phyloP scores from a whole-genome alignment of 2,113 vertebrate genomes.

The Phyllopteryx taeniolatus region DNA sequence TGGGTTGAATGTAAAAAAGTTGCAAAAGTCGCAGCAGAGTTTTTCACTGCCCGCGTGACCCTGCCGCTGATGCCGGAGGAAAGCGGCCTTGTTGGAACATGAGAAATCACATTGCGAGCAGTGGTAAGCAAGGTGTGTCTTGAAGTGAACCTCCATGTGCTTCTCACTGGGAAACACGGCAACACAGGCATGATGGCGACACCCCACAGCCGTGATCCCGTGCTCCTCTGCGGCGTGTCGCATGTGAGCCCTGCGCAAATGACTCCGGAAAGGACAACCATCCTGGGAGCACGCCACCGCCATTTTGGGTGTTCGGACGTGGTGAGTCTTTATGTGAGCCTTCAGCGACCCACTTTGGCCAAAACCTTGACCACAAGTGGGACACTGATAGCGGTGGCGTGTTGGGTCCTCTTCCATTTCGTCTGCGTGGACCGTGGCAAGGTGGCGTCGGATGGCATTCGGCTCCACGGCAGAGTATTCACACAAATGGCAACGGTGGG shows the following conservation, averaged over 20 bases:
- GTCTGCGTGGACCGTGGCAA: constrained; percentile 78
- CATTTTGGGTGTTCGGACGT: constrained; percentile 54
- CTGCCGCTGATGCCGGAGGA: constrained; percentile 86
- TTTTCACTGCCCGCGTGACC: constrained; percentile 83
- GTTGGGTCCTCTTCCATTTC: constrained; percentile 74
- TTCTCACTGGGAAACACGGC: constrained; percentile 75
- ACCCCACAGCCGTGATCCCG: constrained; percentile 76
- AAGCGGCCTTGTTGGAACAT: constrained; percentile 88
- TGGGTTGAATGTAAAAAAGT: constrained; percentile 87
- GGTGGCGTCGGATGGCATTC: constrained; percentile 86
- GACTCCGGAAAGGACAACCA: constrained; percentile 72
- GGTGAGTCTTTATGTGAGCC: constrained; percentile 89
- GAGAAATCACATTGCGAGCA: constrained; percentile 90
- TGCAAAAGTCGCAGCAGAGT: constrained; percentile 85
- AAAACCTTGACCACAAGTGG: constrained; percentile 83
- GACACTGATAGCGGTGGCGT: constrained; percentile 79
- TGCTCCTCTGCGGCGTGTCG: constrained; percentile 81
- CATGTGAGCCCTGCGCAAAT: constrained; percentile 79
- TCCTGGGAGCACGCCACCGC: constrained; percentile 79
- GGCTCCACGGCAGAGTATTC: constrained; percentile 89
- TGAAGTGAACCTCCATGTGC: constrained; percentile 87
- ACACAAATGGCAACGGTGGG: constrained; percentile 84
- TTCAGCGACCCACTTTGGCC: constrained; percentile 85
- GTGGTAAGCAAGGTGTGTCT: constrained; percentile 90
- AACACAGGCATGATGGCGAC: constrained; percentile 85